These are phyloP conservation scores for Tiliacea aurago DNA, from an alignment of 2,888 invertebrate species.

Conservation along the genomic window DNA sequence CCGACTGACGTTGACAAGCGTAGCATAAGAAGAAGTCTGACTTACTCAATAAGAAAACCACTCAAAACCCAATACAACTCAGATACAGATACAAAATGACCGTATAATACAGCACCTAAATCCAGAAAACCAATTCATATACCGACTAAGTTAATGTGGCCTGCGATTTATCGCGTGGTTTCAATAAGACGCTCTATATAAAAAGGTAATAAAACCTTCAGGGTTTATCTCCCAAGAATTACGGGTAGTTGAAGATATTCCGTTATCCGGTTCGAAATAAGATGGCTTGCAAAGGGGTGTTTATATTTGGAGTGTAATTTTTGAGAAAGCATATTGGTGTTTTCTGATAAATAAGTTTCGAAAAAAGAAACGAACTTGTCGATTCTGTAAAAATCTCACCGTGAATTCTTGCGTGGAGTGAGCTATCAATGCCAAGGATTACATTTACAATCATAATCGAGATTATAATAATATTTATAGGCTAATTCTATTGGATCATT, in stretches of 20 bases:
- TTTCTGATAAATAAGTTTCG: not conserved
- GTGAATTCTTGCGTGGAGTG: too few species aligned
- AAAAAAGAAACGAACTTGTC: not conserved
- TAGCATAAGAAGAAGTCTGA: not conserved
- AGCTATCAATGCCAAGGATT: too few species aligned
- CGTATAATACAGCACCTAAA: constrained; percentile 37
- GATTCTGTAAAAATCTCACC: too few species aligned
- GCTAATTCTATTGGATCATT: too few species aligned
- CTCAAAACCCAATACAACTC: constrained; percentile 7
- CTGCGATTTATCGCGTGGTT: constrained; percentile 68
- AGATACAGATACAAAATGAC: constrained; percentile 13
- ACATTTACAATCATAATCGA: too few species aligned
- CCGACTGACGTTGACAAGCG: too few species aligned
- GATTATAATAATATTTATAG: too few species aligned
- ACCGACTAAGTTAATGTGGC: constrained; percentile 61
- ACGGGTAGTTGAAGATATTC: constrained; percentile 39
- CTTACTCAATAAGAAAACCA: not conserved
- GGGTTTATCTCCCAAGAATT: constrained; percentile 55
- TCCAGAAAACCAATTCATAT: constrained; percentile 60
- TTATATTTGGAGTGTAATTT: constrained; percentile 33
- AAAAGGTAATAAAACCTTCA: constrained; percentile 51
- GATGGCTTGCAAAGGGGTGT: constrained; percentile 38
- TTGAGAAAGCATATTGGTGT: constrained; percentile 19
- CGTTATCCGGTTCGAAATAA: constrained; percentile 14
- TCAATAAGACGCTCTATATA: constrained; percentile 60